A percentile compares a stretch with the other conserved stretches of the same genome.
phyloP scores from a whole-genome alignment of 1,140 invertebrate species.

The Stegodyphus dumicola region DNA sequence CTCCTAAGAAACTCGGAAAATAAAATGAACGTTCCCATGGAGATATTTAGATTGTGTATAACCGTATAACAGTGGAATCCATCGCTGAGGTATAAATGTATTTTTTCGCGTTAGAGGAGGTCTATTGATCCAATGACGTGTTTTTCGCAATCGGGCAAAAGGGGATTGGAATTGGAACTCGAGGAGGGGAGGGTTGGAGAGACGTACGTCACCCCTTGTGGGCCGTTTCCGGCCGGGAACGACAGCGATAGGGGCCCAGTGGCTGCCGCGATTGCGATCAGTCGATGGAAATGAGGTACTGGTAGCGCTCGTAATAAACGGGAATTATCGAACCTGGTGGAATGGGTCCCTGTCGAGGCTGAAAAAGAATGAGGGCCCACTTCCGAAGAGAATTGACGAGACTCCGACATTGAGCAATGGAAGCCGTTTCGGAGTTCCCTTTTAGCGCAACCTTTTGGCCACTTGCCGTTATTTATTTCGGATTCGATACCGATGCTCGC shows the following conservation, averaged over 20 bases:
- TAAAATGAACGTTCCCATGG: neutral
- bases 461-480: slow-evolving; percentile 35
- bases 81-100: neutral
- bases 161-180: neutral
- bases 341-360: slow-evolving; percentile 8
- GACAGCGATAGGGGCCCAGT: slow-evolving; percentile 45
- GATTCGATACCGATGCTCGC: slow-evolving; percentile 13
- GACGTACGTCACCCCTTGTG: slow-evolving; percentile 50
- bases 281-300: slow-evolving; percentile 43
- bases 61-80: no score
- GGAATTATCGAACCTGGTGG: slow-evolving; percentile 44
- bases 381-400: slow-evolving; percentile 17
- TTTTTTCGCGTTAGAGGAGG: slow-evolving; percentile 17
- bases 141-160: slow-evolving; percentile 28
- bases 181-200: neutral
- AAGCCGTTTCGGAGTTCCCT: neutral
- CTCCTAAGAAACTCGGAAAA: neutral
- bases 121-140: slow-evolving; percentile 44
- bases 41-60: no score
- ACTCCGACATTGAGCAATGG: neutral
- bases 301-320: slow-evolving; percentile 45
- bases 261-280: slow-evolving; percentile 42
- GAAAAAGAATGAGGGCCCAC: slow-evolving; percentile 37
- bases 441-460: slow-evolving; percentile 10
- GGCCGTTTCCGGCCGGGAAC: slow-evolving; percentile 48